phyloP scores from a whole-genome alignment of 2,888 invertebrate species.

The Arctia plantaginis region DNA sequence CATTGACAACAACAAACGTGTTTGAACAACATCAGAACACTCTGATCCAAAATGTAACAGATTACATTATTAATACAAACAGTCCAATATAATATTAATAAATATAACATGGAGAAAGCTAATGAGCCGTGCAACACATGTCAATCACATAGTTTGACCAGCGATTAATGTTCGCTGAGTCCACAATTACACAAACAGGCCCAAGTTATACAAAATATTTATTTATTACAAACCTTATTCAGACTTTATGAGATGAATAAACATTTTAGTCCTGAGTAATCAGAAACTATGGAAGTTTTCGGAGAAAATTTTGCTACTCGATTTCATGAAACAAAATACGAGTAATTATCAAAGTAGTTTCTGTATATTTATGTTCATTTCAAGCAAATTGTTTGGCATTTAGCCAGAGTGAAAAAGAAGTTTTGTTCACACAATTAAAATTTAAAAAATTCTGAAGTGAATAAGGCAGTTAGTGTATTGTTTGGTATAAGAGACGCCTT shows the following conservation, averaged over 20 bases:
- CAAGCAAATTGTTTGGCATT: neutral
- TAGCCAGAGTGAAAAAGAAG: neutral
- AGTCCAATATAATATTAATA: conserved; percentile 3
- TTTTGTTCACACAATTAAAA: neutral
- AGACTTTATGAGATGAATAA: neutral
- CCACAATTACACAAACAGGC: neutral
- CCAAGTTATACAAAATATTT: neutral
- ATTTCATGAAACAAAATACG: neutral
- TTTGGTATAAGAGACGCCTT: neutral
- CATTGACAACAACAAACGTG: too few species aligned
- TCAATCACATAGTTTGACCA: conserved; percentile 3
- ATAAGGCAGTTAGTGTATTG: too few species aligned
- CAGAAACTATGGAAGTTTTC: neutral
- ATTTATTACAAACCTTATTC: neutral
- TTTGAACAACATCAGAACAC: neutral
- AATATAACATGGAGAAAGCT: conserved; percentile 3
- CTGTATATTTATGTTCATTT: neutral
- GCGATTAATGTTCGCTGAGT: neutral
- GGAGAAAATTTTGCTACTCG: neutral
- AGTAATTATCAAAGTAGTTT: neutral
- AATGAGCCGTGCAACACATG: conserved; percentile 13
- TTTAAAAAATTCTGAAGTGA: neutral
- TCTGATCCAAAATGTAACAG: neutral
- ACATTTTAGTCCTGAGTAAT: neutral
- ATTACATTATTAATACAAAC: neutral